Conservation (phyloP, 2,797 vertebrate genomes). For the Myotis pilosus region DNA sequence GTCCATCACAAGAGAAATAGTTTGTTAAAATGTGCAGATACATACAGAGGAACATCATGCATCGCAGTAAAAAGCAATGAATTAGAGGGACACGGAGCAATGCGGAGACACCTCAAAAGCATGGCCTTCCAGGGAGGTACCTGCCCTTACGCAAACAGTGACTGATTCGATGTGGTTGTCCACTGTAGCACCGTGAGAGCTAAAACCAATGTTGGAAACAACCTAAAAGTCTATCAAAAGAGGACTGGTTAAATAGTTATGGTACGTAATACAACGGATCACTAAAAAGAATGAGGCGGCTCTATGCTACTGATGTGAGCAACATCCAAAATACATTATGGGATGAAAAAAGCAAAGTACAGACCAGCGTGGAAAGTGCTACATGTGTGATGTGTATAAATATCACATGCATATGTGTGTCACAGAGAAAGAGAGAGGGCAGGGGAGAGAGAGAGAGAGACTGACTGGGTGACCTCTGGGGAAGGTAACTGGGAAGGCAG, state of each 20-base stretch:
- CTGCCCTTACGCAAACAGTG: neutral
- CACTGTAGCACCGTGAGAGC: neutral
- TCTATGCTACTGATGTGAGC: neutral
- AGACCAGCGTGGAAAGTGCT: neutral
- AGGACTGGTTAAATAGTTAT: neutral
- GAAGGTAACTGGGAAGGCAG: neutral
- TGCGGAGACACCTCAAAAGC: neutral
- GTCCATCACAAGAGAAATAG: neutral
- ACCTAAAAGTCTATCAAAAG: neutral
- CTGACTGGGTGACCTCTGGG: neutral
- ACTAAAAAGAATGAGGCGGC: neutral
- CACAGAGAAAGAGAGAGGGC: neutral
- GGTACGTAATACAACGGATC: neutral
- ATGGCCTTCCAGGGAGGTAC: neutral
- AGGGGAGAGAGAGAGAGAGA: neutral
- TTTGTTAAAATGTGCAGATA: neutral
- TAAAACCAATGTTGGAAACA: neutral
- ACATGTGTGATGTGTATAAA: neutral
- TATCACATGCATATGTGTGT: rapidly evolving
- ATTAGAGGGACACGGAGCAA: neutral
- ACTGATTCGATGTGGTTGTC: neutral
- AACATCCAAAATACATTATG: neutral
- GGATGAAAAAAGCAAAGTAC: neutral
- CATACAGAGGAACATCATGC: neutral
- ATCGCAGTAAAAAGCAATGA: neutral